Evolutionary conservation across 2,797 vertebrate species (phyloP), one percentile per base, ranked within the genome.

Genomic region (Potorous gilbertii): DNA sequence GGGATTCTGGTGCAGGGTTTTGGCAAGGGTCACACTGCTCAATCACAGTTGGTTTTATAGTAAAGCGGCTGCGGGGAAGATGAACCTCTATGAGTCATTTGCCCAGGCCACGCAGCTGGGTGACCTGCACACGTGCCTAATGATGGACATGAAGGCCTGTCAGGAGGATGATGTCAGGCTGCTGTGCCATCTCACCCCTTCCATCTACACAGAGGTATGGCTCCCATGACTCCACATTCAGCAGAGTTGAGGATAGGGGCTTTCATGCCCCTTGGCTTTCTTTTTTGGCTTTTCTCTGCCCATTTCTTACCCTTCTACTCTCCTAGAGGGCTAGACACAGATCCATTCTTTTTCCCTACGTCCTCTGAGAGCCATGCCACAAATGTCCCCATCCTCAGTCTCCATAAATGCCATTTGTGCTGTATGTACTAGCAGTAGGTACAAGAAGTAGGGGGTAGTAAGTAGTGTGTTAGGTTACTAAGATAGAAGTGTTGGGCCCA

Each of bases 61-160:
- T 98, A 99, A 99, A 99, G 99, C 99, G 0, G 99, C 99, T 0
- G 99, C 99, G 0, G 99, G 99, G n/a, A 99, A 99, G 98, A 99
- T 99, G 99, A 99, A 99, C 97, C 98, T 99, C 10, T 99, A 99
- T 0, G 99, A 99, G 99, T 99, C 99, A 0, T 99, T 99, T 0
- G 99, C 99, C 46, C 99, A 99, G 99, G 99, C 99, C 31, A 99
- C 99, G 0, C 99, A 99, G 52, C 98, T 99, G 29, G 99, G 99
- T 0, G 99, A 99, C 74, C 99, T 99, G 57, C 99, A 99, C 98
- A 99, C 99, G 0, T 99, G 99, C 96, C 98, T 99, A 9, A 99
- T 99, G 99, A 99, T 99, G 99, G 99, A 99, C 98, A 99, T 99
- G 99, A 99, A 99, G 97, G 99, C 99, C 14, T 99, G 99, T 95